Base-by-base conservation (phyloP, 2,797 vertebrate species). In the Xiphorhynchus erythropygius region DNA sequence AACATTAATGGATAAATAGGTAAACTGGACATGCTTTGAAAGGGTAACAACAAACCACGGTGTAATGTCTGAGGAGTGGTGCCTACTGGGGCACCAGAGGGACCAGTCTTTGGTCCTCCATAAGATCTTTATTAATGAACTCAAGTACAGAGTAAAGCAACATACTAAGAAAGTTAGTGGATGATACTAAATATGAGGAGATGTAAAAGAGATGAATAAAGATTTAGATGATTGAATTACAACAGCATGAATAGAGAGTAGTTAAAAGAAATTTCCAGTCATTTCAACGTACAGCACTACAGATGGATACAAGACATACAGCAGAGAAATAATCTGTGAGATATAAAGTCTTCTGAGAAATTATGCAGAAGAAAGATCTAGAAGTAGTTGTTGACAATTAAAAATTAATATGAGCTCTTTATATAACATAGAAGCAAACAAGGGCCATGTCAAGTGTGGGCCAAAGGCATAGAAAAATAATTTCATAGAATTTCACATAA, bases 21-120 rank as follows among this genome's bases (percentile, higher is more conserved):
- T 94, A 90, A 96, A 93, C 37, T 91, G 70, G n/a, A 37, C 44
- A 50, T 74, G 49, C 59, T 91, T 25, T 70, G 63, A 86, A 88
- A 88, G 52, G 19, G 9, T 64, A 93, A 70, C 67, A 63, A 86
- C 53, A 88, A 94, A 74, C 56, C 55, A 81, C 27, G 56, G 52
- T 16, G 28, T 55, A 84, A 84, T 70, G 67, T 94, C 1, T 39
- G 37, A 88, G 27, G 19, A 46, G n/a, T 57, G 44, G 14, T 63
- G 32, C n/a, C 62, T 73, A 78, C 46, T 8, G 1, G 35, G 62
- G 15, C 76, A 92, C 44, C 33, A 79, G 77, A 82, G 56, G 41
- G 16, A 94, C 74, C 47, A 82, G 41, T 25, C n/a, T 76, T 86
- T 87, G 33, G 52, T 89, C 67, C 79, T 84, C 50, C 21, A 19